Percentiles rank a stretch among this genome's conserved stretches.
These are phyloP conservation scores for Tanytarsus gracilentus DNA, from an alignment of 2,888 invertebrate species.

Conservation along the genomic window DNA sequence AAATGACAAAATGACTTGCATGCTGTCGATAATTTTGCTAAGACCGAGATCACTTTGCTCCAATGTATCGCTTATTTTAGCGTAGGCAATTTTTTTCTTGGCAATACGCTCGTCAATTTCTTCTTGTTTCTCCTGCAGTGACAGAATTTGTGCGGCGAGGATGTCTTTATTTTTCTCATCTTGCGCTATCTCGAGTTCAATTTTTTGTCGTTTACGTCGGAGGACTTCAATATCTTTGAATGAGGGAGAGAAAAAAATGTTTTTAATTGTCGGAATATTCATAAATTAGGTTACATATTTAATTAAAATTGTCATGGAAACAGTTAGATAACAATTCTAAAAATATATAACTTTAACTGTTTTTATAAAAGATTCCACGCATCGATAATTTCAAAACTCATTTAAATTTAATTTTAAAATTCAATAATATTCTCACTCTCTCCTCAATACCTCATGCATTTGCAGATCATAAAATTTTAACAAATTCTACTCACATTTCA, in stretches of 20 bases:
- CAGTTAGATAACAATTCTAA: background rate
- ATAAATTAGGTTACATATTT: too few species aligned
- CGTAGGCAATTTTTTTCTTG: background rate
- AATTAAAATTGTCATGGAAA: background rate
- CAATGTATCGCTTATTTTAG: constrained; percentile 3
- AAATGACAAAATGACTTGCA: constrained; percentile 9
- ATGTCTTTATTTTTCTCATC: constrained; percentile 16
- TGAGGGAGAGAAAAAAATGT: background rate
- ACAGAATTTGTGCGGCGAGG: background rate
- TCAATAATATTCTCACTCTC: too few species aligned
- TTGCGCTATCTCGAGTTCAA: constrained; percentile 2
- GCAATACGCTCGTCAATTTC: background rate
- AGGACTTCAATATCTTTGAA: constrained; percentile 9
- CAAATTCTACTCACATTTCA: constrained; percentile 12
- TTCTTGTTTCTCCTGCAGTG: constrained; percentile 2
- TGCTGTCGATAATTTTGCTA: constrained; percentile 8
- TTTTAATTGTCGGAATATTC: too few species aligned
- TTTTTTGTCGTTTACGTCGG: constrained; percentile 3
- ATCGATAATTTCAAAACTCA: too few species aligned
- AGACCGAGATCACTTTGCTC: background rate
- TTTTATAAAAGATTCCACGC: too few species aligned
- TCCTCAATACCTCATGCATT: background rate
- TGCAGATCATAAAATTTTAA: background rate
- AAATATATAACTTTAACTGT: too few species aligned
- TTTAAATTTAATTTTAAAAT: too few species aligned